Percentiles rank a stretch among this genome's conserved stretches.
Evolutionary conservation across 2,888 invertebrate genomes (phyloP).

Genomic region (Carcina quercana): DNA sequence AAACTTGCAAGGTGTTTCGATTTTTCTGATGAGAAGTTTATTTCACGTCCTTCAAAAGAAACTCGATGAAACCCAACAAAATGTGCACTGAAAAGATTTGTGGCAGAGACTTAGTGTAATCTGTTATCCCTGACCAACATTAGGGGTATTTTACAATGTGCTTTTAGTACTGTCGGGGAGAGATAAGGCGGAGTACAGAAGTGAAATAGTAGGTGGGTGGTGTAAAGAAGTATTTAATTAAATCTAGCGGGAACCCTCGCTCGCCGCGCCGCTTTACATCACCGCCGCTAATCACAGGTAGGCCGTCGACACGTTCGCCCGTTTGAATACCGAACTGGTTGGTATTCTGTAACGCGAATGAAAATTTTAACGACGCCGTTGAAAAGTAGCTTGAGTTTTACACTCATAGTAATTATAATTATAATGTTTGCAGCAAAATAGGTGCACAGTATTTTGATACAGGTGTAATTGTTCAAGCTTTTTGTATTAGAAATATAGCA

Average conservation of each 20-base stretch:
- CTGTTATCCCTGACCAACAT: slow-evolving; percentile 17
- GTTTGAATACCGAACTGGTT: slow-evolving; percentile 51
- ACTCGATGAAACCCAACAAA: too few relatives aligned
- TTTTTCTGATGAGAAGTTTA: too few relatives aligned
- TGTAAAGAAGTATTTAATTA: slow-evolving; percentile 68
- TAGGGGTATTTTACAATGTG: slow-evolving; percentile 30
- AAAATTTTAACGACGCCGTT: not conserved
- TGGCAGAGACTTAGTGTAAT: slow-evolving; percentile 15
- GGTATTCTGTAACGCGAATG: slow-evolving; percentile 44
- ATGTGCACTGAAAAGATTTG: slow-evolving; percentile 12
- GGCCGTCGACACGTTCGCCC: slow-evolving; percentile 54
- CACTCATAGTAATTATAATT: too few relatives aligned
- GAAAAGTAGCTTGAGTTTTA: too few relatives aligned
- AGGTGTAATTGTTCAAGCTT: too few relatives aligned
- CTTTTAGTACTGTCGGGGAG: slow-evolving; percentile 27
- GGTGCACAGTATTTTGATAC: too few relatives aligned
- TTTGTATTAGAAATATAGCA: too few relatives aligned
- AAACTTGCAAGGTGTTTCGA: too few relatives aligned
- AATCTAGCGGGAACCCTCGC: slow-evolving; percentile 49
- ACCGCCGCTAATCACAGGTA: slow-evolving; percentile 66
- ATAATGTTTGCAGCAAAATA: too few relatives aligned
- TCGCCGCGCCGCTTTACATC: slow-evolving; percentile 49
- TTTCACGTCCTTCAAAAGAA: too few relatives aligned
- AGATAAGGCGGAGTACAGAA: slow-evolving; percentile 50
- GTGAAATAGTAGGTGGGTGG: slow-evolving; percentile 57